Percentiles rank a stretch among this genome's conserved stretches.
phyloP scores from a whole-genome alignment of 2,797 vertebrate genomes.

The Chloroceryle inda region DNA sequence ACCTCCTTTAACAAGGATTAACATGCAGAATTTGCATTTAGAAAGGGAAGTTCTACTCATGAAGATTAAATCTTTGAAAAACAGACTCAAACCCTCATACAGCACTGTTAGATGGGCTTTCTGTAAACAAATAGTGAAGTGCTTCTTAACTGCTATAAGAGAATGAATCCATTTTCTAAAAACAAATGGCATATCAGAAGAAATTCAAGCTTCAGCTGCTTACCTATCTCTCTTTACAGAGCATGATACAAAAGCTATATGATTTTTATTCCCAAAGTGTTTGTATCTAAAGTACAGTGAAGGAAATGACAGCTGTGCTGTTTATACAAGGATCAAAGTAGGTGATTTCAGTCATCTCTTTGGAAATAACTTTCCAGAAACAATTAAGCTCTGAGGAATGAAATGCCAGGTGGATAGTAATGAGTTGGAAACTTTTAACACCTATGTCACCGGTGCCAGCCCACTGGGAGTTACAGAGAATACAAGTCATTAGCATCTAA shows the following conservation, averaged over 20 bases:
- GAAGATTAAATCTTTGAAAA: not conserved
- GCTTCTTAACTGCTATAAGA: not conserved
- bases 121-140: not conserved
- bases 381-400: not conserved
- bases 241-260: not conserved
- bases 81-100: not conserved
- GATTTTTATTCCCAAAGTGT: not conserved
- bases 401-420: not conserved
- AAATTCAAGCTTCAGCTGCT: not conserved
- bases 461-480: not conserved
- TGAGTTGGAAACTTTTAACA: not conserved
- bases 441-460: not conserved
- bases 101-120: not conserved
- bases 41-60: not conserved
- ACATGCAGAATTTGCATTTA: not conserved
- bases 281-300: not conserved
- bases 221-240: not conserved
- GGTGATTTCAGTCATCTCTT: not conserved
- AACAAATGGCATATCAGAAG: not conserved
- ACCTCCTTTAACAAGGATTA: not conserved
- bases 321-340: not conserved
- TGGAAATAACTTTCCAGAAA: not conserved
- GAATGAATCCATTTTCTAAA: not conserved
- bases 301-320: not conserved
- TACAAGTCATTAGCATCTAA: not conserved